Evolutionary conservation across 2,113 vertebrate genomes (phyloP).

Genomic region (Chloebia gouldiae): DNA sequence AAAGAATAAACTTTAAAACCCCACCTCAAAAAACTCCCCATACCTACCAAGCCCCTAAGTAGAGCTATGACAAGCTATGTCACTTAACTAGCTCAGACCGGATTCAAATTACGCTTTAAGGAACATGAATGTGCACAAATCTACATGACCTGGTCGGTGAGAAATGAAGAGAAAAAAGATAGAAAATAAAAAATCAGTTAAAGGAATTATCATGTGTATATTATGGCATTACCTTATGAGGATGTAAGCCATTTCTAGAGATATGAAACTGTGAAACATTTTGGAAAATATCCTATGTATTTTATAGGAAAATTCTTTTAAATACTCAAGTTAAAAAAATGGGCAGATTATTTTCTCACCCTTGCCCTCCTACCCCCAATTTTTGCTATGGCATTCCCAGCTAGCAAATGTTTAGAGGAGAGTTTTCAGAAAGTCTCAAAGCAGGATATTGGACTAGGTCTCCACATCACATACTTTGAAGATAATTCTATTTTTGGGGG

Average conservation of each 20-base stretch:
- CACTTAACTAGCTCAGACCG: not conserved
- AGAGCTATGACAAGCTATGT: not conserved
- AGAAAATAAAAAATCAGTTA: not conserved
- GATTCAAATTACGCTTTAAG: not conserved
- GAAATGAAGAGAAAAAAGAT: not conserved
- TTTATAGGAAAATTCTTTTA: not conserved
- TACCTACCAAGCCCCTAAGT: not conserved
- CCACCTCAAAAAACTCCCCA: not conserved
- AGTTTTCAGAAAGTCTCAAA: not conserved
- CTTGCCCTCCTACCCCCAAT: not conserved
- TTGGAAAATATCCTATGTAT: not conserved
- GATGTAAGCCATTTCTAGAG: not conserved
- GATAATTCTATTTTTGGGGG: not conserved
- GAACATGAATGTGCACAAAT: not conserved
- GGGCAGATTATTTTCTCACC: not conserved
- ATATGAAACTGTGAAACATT: not conserved
- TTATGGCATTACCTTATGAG: not conserved
- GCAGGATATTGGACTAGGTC: not conserved
- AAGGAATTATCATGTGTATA: not conserved
- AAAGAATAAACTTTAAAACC: not conserved
- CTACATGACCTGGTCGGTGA: not conserved
- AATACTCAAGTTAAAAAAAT: not conserved
- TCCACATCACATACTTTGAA: not conserved
- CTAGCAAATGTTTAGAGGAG: fast-evolving
- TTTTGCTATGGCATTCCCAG: not conserved